Conservation (phyloP, 2,797 vertebrate genomes). For the Lates japonicus region DNA sequence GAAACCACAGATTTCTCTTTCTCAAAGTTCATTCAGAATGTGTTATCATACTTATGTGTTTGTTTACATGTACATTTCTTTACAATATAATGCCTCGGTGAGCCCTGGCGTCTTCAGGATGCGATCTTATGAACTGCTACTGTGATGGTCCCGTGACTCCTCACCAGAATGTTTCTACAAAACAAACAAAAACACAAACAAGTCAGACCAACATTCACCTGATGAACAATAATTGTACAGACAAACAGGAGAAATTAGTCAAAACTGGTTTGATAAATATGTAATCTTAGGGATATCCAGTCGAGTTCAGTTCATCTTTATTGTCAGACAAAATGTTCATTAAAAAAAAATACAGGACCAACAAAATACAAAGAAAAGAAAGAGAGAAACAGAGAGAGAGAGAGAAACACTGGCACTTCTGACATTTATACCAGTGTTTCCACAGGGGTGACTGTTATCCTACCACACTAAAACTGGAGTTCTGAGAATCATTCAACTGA, state of each 20-base stretch:
- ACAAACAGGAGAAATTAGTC: not conserved
- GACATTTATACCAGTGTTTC: too few relatives aligned
- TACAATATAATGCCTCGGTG: constrained; percentile 23
- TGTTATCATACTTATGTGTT: not conserved
- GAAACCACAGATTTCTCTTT: constrained; percentile 7
- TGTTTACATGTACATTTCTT: constrained; percentile 39
- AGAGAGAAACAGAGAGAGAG: too few relatives aligned
- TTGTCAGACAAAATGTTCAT: too few relatives aligned
- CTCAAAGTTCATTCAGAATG: not conserved
- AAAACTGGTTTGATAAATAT: not conserved
- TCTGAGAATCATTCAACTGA: too few relatives aligned
- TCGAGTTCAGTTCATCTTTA: too few relatives aligned
- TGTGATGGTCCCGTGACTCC: constrained; percentile 94
- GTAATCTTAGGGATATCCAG: not conserved
- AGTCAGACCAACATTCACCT: constrained; percentile 6
- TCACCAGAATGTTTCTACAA: constrained; percentile 94
- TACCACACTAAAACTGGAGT: too few relatives aligned
- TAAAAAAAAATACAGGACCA: too few relatives aligned
- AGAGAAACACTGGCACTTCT: too few relatives aligned
- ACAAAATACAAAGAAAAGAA: too few relatives aligned
- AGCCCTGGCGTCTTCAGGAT: constrained; percentile 81
- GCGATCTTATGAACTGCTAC: constrained; percentile 96
- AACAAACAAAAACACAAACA: constrained; percentile 37
- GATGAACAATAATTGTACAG: not conserved
- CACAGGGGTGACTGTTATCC: too few relatives aligned